Evolutionary conservation across 2,113 vertebrate species (phyloP), one percentile per base, ranked within the genome.

Genomic region (Psettodes erumei): DNA sequence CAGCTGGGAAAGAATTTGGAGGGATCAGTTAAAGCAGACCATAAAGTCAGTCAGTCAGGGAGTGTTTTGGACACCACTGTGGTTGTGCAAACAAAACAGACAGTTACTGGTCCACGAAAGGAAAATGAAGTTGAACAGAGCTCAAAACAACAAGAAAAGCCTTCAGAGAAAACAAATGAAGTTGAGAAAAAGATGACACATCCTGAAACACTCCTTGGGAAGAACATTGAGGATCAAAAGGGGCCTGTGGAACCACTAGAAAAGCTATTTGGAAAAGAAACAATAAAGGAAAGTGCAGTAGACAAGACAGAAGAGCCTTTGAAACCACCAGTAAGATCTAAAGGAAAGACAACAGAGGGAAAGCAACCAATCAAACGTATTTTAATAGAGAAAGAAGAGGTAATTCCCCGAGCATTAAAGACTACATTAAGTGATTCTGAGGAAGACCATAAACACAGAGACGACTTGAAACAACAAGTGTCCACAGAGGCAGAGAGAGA

Each of bases 241-340:
- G 12, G 28, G 15, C 25, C 18, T n/a, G 38, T 53, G 11, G 85
- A 71, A 71, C 71, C 45, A 23, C 23, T 2, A 27, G 56, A 81
- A 35, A 62, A 10, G 19, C n/a, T 47, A 13, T 53, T 27, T 25
- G 65, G 51, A 42, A 75, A 19, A 12, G 71, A 84, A 42, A 43
- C 13, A 15, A 45, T 30, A 5, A 68, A 48, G 11, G 33, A 83
- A 28, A 4, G 0, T 43, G 55, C 72, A 37, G 21, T 50, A 42
- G 30, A 70, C 0, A 54, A 79, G 21, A 90, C 69, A 38, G 88
- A 73, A 61, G 78, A 80, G 30, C 12, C 38, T 51, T 61, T 90
- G 1, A 89, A 87, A 79, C 75, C 81, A 50, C 84, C 77, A 63
- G 23, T 61, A 30, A 81, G 86, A 81, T 66, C 59, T 37, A 84